Conservation (phyloP, 2,888 invertebrate genomes). For the Helicoverpa assulta region DNA sequence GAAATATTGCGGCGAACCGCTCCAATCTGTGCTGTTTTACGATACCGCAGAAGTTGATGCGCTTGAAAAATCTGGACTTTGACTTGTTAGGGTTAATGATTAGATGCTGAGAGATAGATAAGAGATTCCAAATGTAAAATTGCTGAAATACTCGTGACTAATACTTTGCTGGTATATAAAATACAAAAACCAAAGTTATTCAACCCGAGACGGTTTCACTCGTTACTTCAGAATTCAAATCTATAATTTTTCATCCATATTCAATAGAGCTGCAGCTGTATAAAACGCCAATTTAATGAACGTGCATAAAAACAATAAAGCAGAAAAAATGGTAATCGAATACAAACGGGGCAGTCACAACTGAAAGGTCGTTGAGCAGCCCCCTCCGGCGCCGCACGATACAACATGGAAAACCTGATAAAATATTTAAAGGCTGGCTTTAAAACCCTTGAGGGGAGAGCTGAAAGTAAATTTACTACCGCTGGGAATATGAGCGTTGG, state of each 20-base stretch:
- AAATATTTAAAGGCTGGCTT: constrained; percentile 86
- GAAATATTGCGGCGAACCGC: constrained; percentile 69
- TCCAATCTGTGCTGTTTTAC: constrained; percentile 66
- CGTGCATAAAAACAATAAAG: constrained; percentile 63
- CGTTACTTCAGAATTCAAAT: constrained; percentile 35
- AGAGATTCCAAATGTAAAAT: neutral
- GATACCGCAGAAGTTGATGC: constrained; percentile 63
- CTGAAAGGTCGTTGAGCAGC: constrained; percentile 75
- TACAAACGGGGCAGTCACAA: constrained; percentile 75
- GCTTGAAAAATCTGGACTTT: constrained; percentile 52
- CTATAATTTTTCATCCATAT: constrained; percentile 56
- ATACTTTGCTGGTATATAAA: constrained; percentile 8
- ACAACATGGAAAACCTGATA: constrained; percentile 85
- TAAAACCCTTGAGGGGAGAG: constrained; percentile 79
- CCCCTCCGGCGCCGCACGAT: constrained; percentile 85
- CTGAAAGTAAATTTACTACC: constrained; percentile 83
- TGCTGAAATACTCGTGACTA: neutral
- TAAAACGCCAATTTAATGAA: constrained; percentile 57
- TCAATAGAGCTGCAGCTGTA: constrained; percentile 50
- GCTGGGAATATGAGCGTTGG: constrained; percentile 75
- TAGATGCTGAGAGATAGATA: constrained; percentile 3
- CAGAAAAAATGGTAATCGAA: constrained; percentile 74
- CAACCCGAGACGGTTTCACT: constrained; percentile 28
- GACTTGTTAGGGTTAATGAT: constrained; percentile 5
- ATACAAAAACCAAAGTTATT: constrained; percentile 17